A percentile compares a stretch with the other conserved stretches of the same genome.
Evolutionary conservation across 2,888 invertebrate genomes (phyloP).

Genomic region (Entomobrya multifasciata): DNA sequence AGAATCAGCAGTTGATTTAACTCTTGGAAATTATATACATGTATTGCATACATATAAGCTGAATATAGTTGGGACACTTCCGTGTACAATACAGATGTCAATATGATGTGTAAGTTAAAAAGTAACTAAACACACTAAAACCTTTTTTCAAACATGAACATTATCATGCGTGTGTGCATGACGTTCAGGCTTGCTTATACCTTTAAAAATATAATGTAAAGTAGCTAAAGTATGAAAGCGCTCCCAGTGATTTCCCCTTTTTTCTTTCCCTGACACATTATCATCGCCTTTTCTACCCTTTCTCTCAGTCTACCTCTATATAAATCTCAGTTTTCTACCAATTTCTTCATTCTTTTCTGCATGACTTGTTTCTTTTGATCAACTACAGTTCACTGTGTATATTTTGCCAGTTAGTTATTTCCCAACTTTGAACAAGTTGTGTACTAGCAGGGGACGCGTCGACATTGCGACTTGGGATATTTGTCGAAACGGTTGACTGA

Average conservation of each 20-base stretch:
- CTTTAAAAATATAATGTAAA: background rate
- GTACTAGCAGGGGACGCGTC: conserved; percentile 19
- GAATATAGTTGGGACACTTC: background rate
- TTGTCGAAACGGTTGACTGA: conserved; percentile 11
- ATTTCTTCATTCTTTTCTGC: conserved; percentile 41
- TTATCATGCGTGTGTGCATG: background rate
- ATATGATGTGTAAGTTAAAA: background rate
- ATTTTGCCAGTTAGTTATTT: conserved; percentile 42
- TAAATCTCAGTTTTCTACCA: conserved; percentile 4
- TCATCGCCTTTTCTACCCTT: background rate
- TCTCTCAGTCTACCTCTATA: background rate
- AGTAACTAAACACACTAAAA: too few relatives aligned
- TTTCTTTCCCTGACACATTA: background rate
- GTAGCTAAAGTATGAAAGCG: conserved; percentile 3
- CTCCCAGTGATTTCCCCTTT: conserved; percentile 3
- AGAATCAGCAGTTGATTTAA: background rate
- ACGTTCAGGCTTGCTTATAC: background rate
- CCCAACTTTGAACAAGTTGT: conserved; percentile 18
- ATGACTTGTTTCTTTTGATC: conserved; percentile 43
- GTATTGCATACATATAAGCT: background rate
- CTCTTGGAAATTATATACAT: background rate
- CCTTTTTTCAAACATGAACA: background rate
- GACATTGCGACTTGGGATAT: conserved; percentile 8
- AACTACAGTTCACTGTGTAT: background rate
- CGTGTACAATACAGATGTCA: background rate